These are phyloP conservation scores for Carassius gibelio DNA, from an alignment of 2,113 vertebrate genomes.

Conservation along the genomic window DNA sequence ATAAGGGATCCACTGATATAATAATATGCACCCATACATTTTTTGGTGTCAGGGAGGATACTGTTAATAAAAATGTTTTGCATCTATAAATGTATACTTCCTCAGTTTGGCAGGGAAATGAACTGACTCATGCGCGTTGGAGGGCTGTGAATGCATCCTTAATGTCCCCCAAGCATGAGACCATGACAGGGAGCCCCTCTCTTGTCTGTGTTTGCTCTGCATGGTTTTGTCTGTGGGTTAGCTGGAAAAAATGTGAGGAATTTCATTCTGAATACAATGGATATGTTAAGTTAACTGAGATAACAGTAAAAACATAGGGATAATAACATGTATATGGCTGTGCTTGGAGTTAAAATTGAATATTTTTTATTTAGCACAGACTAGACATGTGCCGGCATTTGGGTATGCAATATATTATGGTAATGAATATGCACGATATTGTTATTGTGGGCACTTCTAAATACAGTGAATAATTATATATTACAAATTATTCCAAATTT, in stretches of 20 bases:
- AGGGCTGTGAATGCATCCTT: conserved; percentile 56
- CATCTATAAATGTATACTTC: too few species aligned
- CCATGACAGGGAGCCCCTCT: conserved; percentile 65
- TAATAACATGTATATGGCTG: too few species aligned
- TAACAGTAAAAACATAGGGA: too few species aligned
- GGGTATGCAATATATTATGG: too few species aligned
- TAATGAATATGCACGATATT: too few species aligned
- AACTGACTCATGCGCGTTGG: conserved; percentile 53
- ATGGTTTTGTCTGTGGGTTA: conserved; percentile 75
- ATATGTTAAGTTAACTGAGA: conserved; percentile 20
- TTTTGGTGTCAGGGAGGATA: not conserved
- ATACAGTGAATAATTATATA: too few species aligned
- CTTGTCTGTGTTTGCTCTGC: conserved; percentile 75
- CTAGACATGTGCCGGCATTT: too few species aligned
- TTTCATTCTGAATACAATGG: conserved; percentile 57
- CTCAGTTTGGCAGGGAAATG: not conserved
- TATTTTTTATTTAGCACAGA: not conserved
- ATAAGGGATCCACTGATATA: not conserved
- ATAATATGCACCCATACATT: not conserved
- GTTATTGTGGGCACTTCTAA: too few species aligned
- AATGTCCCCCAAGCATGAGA: conserved; percentile 62
- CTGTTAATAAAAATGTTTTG: not conserved
- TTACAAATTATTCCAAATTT: too few species aligned
- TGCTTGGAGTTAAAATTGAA: not conserved
- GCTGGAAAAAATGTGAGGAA: conserved; percentile 75